Percentiles rank a stretch among this genome's conserved stretches.
These are phyloP conservation scores for Portevinia maculata DNA, from an alignment of 2,888 invertebrate species.

Conservation along the genomic window DNA sequence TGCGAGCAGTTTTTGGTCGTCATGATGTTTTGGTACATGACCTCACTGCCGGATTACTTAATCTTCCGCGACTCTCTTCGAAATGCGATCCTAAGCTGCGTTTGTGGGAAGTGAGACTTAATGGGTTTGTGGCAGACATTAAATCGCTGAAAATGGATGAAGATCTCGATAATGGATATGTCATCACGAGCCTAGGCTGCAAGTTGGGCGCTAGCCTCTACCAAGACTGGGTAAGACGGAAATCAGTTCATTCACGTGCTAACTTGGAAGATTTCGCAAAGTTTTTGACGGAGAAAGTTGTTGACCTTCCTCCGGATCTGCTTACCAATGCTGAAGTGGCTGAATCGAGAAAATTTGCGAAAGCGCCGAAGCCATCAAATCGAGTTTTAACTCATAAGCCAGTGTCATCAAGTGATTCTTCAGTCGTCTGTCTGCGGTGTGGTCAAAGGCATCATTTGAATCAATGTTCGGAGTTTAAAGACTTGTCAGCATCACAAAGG, in stretches of 20 bases:
- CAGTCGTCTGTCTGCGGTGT: not conserved
- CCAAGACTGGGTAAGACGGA: not conserved
- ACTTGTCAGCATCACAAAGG: slow-evolving; percentile 1
- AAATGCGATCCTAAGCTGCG: not conserved
- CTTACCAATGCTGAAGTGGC: not conserved
- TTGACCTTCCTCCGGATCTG: not conserved
- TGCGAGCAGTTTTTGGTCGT: slow-evolving; percentile 7
- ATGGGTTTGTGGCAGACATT: slow-evolving; percentile 28
- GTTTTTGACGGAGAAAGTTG: not conserved
- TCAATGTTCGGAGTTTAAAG: slow-evolving; percentile 11
- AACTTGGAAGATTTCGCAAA: slow-evolving; percentile 6
- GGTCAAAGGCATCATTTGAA: not conserved
- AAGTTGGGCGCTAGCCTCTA: not conserved
- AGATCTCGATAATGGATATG: slow-evolving; percentile 16
- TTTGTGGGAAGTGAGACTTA: slow-evolving; percentile 16
- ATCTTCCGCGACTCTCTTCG: too few species aligned
- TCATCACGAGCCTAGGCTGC: slow-evolving; percentile 3
- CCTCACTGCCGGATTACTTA: not conserved
- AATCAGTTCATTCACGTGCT: not conserved
- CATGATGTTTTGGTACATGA: slow-evolving; percentile 14
- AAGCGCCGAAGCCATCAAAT: not conserved
- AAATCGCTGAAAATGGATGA: slow-evolving; percentile 11
- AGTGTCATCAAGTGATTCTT: not conserved
- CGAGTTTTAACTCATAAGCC: slow-evolving; percentile 4
- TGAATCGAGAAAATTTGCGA: not conserved